Base-by-base conservation (phyloP, 2,888 invertebrate species). In the Thyatira batis region DNA sequence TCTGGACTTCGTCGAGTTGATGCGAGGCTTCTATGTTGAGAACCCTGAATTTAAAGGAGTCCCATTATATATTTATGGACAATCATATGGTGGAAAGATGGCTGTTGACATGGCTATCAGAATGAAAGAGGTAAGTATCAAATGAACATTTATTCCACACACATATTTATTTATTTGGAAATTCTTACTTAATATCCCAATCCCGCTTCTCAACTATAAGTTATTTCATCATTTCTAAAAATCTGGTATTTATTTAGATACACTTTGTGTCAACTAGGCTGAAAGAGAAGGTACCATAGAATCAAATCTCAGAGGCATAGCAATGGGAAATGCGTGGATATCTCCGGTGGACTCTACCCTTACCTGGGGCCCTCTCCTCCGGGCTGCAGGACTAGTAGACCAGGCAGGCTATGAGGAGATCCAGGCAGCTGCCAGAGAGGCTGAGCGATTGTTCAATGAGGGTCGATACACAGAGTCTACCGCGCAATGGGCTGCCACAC, bases 41-140 rank as follows among this genome's bases (percentile, higher is more conserved):
- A 90, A 95, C 73, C 94, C 96, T 0, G 93, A 95, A 70, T 97
- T 97, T 74, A 93, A 94, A 78, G 89, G 85, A 9, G 93, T 95
- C 0, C 96, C 97, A 0, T 89, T 97, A 30, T 98, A 97, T 77
- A 96, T 98, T 58, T 96, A 97, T 73, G 96, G 95, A 21, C 97
- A 98, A 82, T 97, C 97, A 0, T 98, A 98, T 81, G 98, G 98
- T 17, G 98, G 98, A 1, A 98, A 98, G 89, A 98, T 98, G 97
- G 95, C 96, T 0, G 94, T 96, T 0, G 97, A 97, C 71, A 97
- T 98, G 80, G 97, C 95, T 8, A 80, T 92, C 73, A 78, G 87
- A 52, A 92, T 95, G 80, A 76, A 88, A 54, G 88, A 93, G 84
- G 94, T 94, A 77, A 63, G 64, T 59, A 33, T 13, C 8, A 25